A percentile compares a stretch with the other conserved stretches of the same genome.
Evolutionary conservation across 2,113 vertebrate species (phyloP).

Genomic region (Grallaria varia): DNA sequence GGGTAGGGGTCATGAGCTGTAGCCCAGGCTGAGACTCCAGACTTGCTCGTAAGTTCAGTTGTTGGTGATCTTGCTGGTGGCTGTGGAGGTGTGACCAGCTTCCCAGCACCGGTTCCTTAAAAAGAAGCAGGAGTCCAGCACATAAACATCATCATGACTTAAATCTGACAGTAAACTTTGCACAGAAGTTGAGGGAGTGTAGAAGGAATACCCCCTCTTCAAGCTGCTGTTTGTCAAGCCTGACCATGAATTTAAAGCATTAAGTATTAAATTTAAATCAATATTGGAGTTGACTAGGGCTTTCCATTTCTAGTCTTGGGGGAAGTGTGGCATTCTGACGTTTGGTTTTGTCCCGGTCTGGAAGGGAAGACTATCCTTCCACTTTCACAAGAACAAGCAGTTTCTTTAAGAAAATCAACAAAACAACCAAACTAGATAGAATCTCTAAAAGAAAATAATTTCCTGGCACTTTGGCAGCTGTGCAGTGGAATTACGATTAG

Average conservation of each 20-base stretch:
- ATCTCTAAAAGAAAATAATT: background rate
- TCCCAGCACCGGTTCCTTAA: conserved; percentile 71
- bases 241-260: background rate
- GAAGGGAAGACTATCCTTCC: background rate
- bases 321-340: background rate
- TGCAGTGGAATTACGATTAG: background rate
- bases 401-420: background rate
- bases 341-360: background rate
- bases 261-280: background rate
- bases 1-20: conserved; percentile 62
- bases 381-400: background rate
- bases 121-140: background rate
- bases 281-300: background rate
- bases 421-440: background rate
- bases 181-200: background rate
- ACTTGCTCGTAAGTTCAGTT: conserved; percentile 88
- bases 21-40: conserved; percentile 70
- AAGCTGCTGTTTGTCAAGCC: background rate
- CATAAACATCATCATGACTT: background rate
- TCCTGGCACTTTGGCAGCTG: background rate
- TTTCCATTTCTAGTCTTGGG: background rate
- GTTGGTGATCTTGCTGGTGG: conserved; percentile 89
- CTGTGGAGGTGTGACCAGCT: conserved; percentile 85
- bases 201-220: background rate
- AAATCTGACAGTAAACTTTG: background rate